Evolutionary conservation across 1,140 invertebrate genomes (phyloP).

Genomic region (Drosophila yakuba): DNA sequence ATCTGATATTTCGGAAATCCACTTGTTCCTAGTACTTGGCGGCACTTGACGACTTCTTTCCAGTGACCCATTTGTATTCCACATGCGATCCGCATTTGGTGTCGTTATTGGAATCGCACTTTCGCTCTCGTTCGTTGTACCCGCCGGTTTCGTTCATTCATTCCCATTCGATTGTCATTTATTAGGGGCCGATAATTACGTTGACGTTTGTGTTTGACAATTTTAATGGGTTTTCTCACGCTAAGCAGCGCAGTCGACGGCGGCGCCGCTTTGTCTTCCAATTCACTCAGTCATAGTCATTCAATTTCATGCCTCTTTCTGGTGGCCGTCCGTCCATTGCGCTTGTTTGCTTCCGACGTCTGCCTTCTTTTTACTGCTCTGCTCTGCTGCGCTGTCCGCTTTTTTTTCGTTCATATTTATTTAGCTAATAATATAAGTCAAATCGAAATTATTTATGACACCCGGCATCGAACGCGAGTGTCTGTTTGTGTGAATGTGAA

Average conservation of each 20-base stretch:
- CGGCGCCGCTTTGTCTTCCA: conserved; percentile 71
- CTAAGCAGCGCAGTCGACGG: conserved; percentile 62
- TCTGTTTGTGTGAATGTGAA: conserved; percentile 18
- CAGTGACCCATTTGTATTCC: conserved; percentile 13
- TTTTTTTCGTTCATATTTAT: conserved; percentile 75
- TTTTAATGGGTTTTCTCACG: conserved; percentile 81
- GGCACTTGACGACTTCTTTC: conserved; percentile 1
- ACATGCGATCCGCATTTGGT: conserved; percentile 15
- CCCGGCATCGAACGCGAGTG: conserved; percentile 58
- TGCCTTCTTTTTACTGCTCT: conserved; percentile 23
- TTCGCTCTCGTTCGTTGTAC: conserved; percentile 25
- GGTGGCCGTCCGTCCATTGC: conserved; percentile 54
- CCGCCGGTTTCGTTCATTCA: conserved; percentile 24
- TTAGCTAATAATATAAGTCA: conserved; percentile 82
- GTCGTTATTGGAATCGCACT: conserved; percentile 44
- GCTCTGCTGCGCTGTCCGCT: not conserved
- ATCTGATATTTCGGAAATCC: not conserved
- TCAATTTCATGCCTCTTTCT: conserved; percentile 69
- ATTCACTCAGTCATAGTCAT: conserved; percentile 48
- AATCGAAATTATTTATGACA: conserved; percentile 82
- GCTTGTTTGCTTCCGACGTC: conserved; percentile 52
- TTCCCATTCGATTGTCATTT: conserved; percentile 69
- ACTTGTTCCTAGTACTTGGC: not conserved
- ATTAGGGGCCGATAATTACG: conserved; percentile 71
- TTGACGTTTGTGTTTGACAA: conserved; percentile 72